phyloP scores from a whole-genome alignment of 2,113 vertebrate genomes.

The Stigmatopora nigra region DNA sequence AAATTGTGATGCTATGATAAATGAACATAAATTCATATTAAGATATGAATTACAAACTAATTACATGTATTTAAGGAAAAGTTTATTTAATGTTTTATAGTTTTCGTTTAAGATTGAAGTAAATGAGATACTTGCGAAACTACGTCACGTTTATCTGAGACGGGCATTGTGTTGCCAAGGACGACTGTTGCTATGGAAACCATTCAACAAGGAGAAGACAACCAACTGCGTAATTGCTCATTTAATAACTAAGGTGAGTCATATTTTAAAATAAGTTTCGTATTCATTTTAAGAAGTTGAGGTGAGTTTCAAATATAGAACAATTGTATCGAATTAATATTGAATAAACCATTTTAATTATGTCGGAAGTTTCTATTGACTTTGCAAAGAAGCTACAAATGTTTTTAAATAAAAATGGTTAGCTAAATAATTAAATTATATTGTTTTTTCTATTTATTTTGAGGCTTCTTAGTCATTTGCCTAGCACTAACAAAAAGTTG shows the following conservation, averaged over 20 bases:
- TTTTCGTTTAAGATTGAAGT: neutral
- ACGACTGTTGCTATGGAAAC: conserved; percentile 33
- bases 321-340: neutral
- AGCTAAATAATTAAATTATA: too few species aligned
- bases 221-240: neutral
- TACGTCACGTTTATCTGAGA: neutral
- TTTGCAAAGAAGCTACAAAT: neutral
- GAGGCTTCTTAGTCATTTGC: too few species aligned
- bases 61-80: neutral
- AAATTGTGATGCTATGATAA: conserved; percentile 55
- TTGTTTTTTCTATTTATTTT: too few species aligned
- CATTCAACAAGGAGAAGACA: neutral
- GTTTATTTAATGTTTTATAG: neutral
- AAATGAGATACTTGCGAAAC: neutral
- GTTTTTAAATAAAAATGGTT: too few species aligned
- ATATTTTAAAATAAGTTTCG: neutral
- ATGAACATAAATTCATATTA: conserved; percentile 59
- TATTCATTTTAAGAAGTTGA: neutral
- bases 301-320: neutral
- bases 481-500: too few species aligned
- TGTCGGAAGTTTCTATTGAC: neutral
- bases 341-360: neutral
- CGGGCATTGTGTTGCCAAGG: conserved; percentile 44
- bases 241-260: conserved; percentile 42
- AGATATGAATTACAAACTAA: conserved; percentile 8